Evolutionary conservation across 1,140 invertebrate species (phyloP).

Genomic region (Nephotettix cincticeps): DNA sequence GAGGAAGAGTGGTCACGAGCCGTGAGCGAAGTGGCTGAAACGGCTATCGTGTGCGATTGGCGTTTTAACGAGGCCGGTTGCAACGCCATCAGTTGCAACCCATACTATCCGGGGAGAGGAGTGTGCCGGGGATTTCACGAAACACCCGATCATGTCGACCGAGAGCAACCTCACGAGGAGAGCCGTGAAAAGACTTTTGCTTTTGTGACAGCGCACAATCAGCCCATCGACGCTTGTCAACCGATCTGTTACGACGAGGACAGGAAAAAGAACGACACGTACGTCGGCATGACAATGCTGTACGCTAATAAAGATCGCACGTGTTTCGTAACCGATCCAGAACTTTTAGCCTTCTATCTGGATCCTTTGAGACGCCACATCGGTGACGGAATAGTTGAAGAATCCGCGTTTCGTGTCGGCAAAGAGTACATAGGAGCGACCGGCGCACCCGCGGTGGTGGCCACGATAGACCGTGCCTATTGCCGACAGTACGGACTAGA

Average conservation of each 20-base stretch:
- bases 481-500: no score
- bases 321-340: neutral
- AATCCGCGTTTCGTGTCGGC: neutral
- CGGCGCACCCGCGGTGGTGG: no score
- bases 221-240: neutral
- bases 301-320: neutral
- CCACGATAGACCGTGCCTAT: no score
- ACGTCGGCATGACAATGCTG: neutral
- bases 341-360: neutral
- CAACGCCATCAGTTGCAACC: neutral
- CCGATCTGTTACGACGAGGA: conserved; percentile 2
- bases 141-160: neutral
- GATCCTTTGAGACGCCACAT: neutral
- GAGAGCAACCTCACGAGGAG: neutral
- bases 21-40: neutral
- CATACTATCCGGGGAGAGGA: neutral
- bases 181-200: neutral
- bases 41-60: neutral
- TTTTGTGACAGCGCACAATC: neutral
- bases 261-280: neutral
- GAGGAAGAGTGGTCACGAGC: no score
- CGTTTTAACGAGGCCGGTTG: neutral
- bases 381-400: neutral
- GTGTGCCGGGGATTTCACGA: neutral
- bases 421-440: neutral